phyloP scores from a whole-genome alignment of 2,888 invertebrate species.

The Drosophila kuntzei region DNA sequence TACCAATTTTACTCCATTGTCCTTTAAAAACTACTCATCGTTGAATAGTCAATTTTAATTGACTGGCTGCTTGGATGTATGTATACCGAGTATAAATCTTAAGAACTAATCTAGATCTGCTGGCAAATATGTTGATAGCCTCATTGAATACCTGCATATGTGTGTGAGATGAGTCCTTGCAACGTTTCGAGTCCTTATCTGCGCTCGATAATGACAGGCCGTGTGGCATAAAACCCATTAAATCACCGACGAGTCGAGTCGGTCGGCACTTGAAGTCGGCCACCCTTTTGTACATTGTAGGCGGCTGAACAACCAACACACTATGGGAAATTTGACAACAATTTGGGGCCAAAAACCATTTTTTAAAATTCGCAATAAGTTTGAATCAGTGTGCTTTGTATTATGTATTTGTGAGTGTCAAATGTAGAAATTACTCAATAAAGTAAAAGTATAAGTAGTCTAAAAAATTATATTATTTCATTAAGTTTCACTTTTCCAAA shows the following conservation, averaged over 20 bases:
- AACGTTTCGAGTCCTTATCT: constrained; percentile 40
- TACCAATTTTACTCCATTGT: background rate
- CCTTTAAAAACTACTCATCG: background rate
- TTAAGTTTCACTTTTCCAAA: too few relatives aligned
- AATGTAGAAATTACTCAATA: too few relatives aligned
- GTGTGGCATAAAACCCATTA: constrained; percentile 52
- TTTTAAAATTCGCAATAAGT: too few relatives aligned
- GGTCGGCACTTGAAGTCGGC: constrained; percentile 22
- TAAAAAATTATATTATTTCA: too few relatives aligned
- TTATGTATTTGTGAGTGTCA: too few relatives aligned
- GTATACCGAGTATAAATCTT: constrained; percentile 19
- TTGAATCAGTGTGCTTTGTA: too few relatives aligned
- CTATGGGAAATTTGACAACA: too few relatives aligned
- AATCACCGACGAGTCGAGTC: constrained; percentile 39
- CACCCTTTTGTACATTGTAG: constrained; percentile 32
- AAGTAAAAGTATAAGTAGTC: too few relatives aligned
- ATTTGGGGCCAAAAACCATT: too few relatives aligned
- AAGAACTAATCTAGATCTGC: constrained; percentile 28
- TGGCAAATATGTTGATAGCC: constrained; percentile 32
- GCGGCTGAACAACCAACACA: constrained; percentile 28
- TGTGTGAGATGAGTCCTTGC: background rate
- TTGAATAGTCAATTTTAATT: constrained; percentile 9
- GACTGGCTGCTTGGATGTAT: background rate
- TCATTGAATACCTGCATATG: constrained; percentile 14
- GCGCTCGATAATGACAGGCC: constrained; percentile 44